These are phyloP conservation scores for Greenwoodochromis staneri DNA, from an alignment of 2,113 vertebrate species.

Conservation along the genomic window DNA sequence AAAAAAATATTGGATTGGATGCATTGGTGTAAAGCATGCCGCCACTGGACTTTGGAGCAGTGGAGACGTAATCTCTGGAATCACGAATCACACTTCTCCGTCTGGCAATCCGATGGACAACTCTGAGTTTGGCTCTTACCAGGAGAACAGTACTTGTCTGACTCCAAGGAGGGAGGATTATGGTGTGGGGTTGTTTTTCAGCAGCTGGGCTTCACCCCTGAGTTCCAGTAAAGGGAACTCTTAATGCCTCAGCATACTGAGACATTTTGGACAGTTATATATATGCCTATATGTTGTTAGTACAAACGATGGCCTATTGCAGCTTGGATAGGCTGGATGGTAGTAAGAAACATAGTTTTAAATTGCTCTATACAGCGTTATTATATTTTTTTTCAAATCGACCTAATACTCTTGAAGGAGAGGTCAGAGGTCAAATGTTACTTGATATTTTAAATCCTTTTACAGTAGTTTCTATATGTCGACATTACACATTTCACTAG, in stretches of 20 bases:
- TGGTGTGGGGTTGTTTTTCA: not conserved
- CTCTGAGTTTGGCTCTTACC: not conserved
- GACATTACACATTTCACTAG: not conserved
- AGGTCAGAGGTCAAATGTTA: not conserved
- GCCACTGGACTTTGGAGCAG: not conserved
- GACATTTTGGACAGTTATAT: not conserved
- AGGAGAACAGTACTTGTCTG: not conserved
- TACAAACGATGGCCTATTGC: not conserved
- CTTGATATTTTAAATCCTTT: not conserved
- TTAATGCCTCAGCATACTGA: fast-evolving
- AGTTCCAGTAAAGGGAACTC: not conserved
- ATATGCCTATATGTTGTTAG: not conserved
- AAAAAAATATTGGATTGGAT: not conserved
- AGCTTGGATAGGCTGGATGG: not conserved
- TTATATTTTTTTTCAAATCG: not conserved
- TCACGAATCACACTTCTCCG: not conserved
- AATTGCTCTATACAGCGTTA: not conserved
- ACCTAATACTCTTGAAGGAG: not conserved
- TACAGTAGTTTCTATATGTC: not conserved
- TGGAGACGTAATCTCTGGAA: not conserved
- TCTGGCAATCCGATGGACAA: not conserved
- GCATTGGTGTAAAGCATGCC: not conserved
- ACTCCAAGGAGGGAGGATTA: not conserved
- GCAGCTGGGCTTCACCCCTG: fast-evolving
- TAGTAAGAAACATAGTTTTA: not conserved